phyloP scores from a whole-genome alignment of 2,113 vertebrate species.

The Athene cunicularia region DNA sequence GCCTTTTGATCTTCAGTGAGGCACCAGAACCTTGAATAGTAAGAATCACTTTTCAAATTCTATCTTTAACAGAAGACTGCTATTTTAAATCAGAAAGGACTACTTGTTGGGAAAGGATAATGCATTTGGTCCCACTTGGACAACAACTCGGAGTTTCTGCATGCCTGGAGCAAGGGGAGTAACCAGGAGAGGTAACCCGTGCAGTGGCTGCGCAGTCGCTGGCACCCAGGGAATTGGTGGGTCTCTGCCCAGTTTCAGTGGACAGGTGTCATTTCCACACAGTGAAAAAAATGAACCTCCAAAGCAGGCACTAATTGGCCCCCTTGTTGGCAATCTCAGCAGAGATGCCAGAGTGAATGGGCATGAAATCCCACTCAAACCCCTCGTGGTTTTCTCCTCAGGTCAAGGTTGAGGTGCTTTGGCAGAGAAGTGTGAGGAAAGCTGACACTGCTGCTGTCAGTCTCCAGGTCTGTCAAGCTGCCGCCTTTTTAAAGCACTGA shows the following conservation, averaged over 20 bases:
- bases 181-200: neutral
- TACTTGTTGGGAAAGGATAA: neutral
- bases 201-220: neutral
- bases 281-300: neutral
- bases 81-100: neutral
- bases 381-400: constrained; percentile 48
- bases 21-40: neutral
- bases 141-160: neutral
- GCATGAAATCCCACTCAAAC: constrained; percentile 56
- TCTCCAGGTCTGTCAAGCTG: constrained; percentile 65
- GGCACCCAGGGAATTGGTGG: neutral
- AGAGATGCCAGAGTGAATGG: constrained; percentile 64
- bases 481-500: constrained; percentile 19
- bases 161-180: neutral
- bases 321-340: constrained; percentile 67
- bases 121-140: neutral
- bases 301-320: constrained; percentile 56
- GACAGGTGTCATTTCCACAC: constrained; percentile 56
- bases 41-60: neutral
- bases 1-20: neutral
- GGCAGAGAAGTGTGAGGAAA: constrained; percentile 57
- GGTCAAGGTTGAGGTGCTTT: constrained; percentile 71
- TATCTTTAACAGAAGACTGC: neutral
- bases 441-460: constrained; percentile 59
- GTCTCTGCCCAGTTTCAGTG: constrained; percentile 2